These are phyloP conservation scores for Drosophila pseudoananassae DNA, from an alignment of 1,140 invertebrate genomes.

Conservation along the genomic window DNA sequence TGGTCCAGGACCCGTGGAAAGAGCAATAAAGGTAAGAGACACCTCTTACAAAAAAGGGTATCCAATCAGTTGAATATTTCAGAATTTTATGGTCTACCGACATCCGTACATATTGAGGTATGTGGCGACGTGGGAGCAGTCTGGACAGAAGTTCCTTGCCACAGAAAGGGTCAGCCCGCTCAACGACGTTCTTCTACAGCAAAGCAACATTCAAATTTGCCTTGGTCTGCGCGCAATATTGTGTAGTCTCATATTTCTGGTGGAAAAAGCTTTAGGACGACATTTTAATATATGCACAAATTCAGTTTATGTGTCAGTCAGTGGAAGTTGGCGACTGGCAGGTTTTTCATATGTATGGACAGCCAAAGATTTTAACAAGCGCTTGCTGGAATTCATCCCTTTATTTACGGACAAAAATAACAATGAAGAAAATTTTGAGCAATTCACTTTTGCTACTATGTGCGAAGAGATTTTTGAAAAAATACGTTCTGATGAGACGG, in stretches of 20 bases:
- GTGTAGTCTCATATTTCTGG: slow-evolving; percentile 91
- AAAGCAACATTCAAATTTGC: slow-evolving; percentile 90
- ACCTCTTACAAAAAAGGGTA: not conserved
- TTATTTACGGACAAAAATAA: slow-evolving; percentile 85
- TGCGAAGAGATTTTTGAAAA: slow-evolving; percentile 89
- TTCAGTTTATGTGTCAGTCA: slow-evolving; percentile 91
- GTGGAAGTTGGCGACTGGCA: slow-evolving; percentile 93
- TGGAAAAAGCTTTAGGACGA: slow-evolving; percentile 89
- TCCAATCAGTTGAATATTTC: slow-evolving; percentile 41
- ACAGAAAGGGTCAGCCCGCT: slow-evolving; percentile 91
- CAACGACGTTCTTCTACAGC: slow-evolving; percentile 86
- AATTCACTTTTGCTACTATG: slow-evolving; percentile 92
- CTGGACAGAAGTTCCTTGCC: slow-evolving; percentile 89
- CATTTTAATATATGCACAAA: slow-evolving; percentile 93
- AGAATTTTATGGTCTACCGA: slow-evolving; percentile 92
- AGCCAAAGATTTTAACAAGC: slow-evolving; percentile 87
- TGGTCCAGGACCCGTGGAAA: slow-evolving; percentile 87
- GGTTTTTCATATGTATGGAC: slow-evolving; percentile 91
- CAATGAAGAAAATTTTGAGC: slow-evolving; percentile 86
- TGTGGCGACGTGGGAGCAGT: slow-evolving; percentile 91
- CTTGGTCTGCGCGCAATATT: slow-evolving; percentile 91
- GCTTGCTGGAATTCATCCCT: slow-evolving; percentile 89
- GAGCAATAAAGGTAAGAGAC: slow-evolving; percentile 88
- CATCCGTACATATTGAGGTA: slow-evolving; percentile 93
- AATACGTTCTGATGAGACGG: slow-evolving; percentile 47